Percentiles rank a stretch among this genome's conserved stretches.
Evolutionary conservation across 2,113 vertebrate species (phyloP).

Genomic region (Stercorarius parasiticus): DNA sequence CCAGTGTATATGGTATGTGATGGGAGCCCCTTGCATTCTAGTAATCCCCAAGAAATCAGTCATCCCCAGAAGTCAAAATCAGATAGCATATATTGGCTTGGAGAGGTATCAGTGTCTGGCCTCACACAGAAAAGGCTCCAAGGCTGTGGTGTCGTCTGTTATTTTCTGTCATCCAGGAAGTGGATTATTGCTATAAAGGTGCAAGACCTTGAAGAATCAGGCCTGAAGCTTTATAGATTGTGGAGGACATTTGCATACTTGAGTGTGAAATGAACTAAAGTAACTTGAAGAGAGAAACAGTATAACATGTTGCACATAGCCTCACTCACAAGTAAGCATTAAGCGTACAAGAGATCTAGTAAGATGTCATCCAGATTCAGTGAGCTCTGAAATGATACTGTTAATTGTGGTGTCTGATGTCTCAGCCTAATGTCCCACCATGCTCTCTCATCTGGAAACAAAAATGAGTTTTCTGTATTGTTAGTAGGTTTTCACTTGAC

Average conservation of each 20-base stretch:
- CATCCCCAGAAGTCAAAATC: neutral
- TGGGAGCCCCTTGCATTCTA: neutral
- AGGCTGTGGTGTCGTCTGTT: neutral
- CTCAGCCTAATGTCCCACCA: neutral
- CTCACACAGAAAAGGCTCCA: neutral
- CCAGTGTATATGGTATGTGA: fast-evolving
- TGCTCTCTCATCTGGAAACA: neutral
- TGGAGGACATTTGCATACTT: neutral
- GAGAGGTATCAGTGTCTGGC: neutral
- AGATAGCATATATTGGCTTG: neutral
- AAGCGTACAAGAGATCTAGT: neutral
- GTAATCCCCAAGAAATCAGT: neutral
- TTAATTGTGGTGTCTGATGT: neutral
- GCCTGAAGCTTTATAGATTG: neutral
- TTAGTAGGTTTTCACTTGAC: neutral
- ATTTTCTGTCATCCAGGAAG: neutral
- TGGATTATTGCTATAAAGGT: neutral
- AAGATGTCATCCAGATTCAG: neutral
- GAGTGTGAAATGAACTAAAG: neutral
- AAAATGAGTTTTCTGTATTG: neutral
- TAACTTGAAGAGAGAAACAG: neutral
- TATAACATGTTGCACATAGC: neutral
- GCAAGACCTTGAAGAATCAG: neutral
- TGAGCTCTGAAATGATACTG: neutral
- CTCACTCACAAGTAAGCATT: neutral